Conservation (phyloP, 1,140 invertebrate genomes). For the Trachymyrmex cornetzi region DNA sequence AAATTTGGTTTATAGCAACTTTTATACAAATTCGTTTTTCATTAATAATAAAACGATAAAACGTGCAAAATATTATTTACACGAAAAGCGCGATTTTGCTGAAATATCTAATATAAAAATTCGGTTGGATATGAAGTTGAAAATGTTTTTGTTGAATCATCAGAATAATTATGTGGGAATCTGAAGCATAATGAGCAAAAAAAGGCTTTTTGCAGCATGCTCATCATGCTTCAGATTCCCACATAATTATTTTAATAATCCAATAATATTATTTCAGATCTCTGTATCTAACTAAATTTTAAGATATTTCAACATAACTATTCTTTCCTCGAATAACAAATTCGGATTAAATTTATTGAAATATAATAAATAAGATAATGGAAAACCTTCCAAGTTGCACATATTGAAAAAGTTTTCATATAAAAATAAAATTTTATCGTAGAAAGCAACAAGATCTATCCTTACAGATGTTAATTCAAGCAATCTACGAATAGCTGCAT, state of each 20-base stretch:
- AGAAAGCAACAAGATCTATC: background rate
- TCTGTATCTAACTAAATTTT: too few relatives aligned
- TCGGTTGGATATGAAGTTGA: too few relatives aligned
- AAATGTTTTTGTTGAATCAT: too few relatives aligned
- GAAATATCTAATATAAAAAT: too few relatives aligned
- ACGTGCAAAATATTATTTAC: background rate
- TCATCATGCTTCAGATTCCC: too few relatives aligned
- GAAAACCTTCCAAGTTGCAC: background rate
- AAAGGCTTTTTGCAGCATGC: too few relatives aligned
- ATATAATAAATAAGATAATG: background rate
- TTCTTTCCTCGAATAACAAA: background rate
- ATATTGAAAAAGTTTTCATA: background rate
- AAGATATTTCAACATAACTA: too few relatives aligned
- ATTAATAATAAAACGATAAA: background rate
- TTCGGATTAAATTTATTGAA: background rate
- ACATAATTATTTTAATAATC: too few relatives aligned
- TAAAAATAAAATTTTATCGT: conserved; percentile 3
- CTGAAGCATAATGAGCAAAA: too few relatives aligned
- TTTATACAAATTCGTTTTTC: background rate
- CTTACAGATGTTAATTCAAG: conserved; percentile 67
- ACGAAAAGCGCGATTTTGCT: too few relatives aligned
- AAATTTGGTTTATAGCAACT: background rate
- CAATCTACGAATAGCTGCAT: conserved; percentile 53
- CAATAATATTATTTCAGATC: too few relatives aligned
- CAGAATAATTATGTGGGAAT: too few relatives aligned